Evolutionary conservation across 1,140 invertebrate genomes (phyloP).

Genomic region (Zophobas morio): DNA sequence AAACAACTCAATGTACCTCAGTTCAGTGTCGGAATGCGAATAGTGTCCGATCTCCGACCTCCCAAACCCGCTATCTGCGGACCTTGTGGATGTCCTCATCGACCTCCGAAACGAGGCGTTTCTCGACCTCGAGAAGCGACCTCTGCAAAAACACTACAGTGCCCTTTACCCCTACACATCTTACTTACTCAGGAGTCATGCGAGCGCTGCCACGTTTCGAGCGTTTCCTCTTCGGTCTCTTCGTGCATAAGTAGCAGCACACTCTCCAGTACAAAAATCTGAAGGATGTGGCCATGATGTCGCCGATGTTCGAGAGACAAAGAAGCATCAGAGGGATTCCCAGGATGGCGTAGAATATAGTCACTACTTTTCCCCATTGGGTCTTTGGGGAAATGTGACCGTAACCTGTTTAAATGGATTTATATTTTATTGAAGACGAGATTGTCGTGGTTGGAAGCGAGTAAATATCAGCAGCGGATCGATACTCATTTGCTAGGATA

Average conservation of each 20-base stretch:
- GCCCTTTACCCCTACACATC: not conserved
- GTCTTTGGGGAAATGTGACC: constrained; percentile 97
- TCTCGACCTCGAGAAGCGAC: constrained; percentile 67
- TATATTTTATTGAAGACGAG: too few species aligned
- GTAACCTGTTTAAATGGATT: constrained; percentile 78
- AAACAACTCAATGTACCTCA: constrained; percentile 66
- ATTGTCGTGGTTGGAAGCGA: too few species aligned
- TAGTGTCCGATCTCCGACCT: constrained; percentile 65
- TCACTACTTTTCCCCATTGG: constrained; percentile 91
- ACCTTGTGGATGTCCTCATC: constrained; percentile 79
- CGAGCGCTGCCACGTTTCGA: constrained; percentile 63
- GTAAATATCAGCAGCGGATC: too few species aligned
- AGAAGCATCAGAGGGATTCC: constrained; percentile 96
- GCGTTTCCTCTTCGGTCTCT: constrained; percentile 77
- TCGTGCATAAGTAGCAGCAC: constrained; percentile 90
- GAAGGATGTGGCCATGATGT: constrained; percentile 95
- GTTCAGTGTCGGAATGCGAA: constrained; percentile 74
- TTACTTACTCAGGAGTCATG: constrained; percentile 42
- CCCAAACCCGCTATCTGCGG: constrained; percentile 73
- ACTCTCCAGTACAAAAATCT: constrained; percentile 91
- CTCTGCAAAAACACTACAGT: constrained; percentile 44
- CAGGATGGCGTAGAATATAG: constrained; percentile 95
- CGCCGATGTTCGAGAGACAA: constrained; percentile 95
- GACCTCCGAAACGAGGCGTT: constrained; percentile 75
- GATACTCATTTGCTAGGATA: too few species aligned